A percentile compares a stretch with the other conserved stretches of the same genome.
Evolutionary conservation across 2,888 invertebrate species (phyloP).

Genomic region (Pyrocoelia pectoralis): DNA sequence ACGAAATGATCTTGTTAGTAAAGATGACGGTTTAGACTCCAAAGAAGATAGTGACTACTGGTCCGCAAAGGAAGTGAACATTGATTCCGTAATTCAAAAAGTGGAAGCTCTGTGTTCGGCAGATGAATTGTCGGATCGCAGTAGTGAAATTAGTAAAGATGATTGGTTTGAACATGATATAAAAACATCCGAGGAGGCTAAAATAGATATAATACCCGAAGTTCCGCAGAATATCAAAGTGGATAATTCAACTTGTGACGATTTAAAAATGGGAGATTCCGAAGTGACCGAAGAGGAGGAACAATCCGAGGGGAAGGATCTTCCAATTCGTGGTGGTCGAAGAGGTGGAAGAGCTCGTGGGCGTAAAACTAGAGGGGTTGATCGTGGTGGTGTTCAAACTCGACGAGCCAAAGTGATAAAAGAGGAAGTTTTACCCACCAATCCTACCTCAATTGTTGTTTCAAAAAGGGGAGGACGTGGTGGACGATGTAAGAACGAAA

Average conservation of each 20-base stretch:
- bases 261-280: background rate
- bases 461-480: constrained; percentile 58
- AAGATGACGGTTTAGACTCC: constrained; percentile 61
- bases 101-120: constrained; percentile 72
- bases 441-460: constrained; percentile 10
- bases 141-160: constrained; percentile 53
- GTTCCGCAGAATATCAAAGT: constrained; percentile 3
- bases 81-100: constrained; percentile 83
- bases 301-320: constrained; percentile 45
- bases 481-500: constrained; percentile 63
- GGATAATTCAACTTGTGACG: constrained; percentile 44
- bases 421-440: constrained; percentile 27
- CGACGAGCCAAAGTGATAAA: constrained; percentile 61
- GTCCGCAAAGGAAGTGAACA: constrained; percentile 81
- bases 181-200: constrained; percentile 24
- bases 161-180: constrained; percentile 42
- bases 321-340: constrained; percentile 47
- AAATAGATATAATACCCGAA: background rate
- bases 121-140: constrained; percentile 59
- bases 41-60: constrained; percentile 78
- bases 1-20: constrained; percentile 53
- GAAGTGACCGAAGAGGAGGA: constrained; percentile 37
- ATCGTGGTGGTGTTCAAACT: constrained; percentile 64
- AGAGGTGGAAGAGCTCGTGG: constrained; percentile 50
- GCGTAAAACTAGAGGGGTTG: constrained; percentile 54